These are phyloP conservation scores for Pantelozetes paolii DNA, from an alignment of 2,888 invertebrate genomes.

Conservation along the genomic window DNA sequence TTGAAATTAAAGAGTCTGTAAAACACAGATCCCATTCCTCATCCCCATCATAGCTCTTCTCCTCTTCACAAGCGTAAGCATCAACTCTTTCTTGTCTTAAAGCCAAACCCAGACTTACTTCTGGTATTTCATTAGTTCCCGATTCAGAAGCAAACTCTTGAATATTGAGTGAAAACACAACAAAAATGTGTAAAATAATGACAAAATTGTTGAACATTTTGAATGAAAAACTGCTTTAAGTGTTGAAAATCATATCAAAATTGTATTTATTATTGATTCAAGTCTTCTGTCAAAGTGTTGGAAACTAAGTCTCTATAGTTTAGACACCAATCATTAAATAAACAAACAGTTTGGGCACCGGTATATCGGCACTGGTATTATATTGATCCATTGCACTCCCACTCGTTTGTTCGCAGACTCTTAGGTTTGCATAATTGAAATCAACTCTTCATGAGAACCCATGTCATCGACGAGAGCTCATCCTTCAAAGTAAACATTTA, in stretches of 20 bases:
- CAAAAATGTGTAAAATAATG: not conserved
- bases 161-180: not conserved
- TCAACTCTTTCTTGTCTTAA: conserved; percentile 7
- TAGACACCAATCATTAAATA: not conserved
- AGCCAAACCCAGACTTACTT: not conserved
- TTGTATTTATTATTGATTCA: no score
- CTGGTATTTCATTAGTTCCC: not conserved
- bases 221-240: not conserved
- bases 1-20: not conserved
- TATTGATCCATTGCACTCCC: not conserved
- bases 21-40: conserved; percentile 9
- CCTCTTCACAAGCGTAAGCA: not conserved
- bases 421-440: not conserved
- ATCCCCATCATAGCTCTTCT: not conserved
- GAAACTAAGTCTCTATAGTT: not conserved
- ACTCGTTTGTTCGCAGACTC: not conserved
- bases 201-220: not conserved
- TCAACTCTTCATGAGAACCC: not conserved
- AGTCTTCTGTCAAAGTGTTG: not conserved
- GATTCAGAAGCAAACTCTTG: not conserved
- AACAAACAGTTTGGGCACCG: conserved; percentile 12
- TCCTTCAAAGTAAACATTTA: conserved; percentile 12
- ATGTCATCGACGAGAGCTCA: not conserved
- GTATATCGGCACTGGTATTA: not conserved
- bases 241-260: not conserved